Evolutionary conservation across 2,888 invertebrate genomes (phyloP), one percentile per base, ranked within the genome.

Genomic region (Apamea epomidion): DNA sequence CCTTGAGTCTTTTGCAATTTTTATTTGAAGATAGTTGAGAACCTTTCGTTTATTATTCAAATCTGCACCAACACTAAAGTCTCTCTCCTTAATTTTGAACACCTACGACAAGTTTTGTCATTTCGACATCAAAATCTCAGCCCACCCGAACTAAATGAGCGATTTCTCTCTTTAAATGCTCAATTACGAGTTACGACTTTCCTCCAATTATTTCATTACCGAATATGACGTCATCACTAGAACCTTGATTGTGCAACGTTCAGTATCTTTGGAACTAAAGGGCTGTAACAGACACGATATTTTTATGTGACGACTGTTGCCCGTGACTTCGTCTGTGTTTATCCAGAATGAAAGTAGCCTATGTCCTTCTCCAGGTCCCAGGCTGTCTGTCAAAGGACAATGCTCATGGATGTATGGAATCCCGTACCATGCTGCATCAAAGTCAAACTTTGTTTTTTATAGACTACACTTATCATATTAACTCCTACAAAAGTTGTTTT

Each of bases 141-240:
- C 21, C 14, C 45, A 74, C n/a, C 14, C 32, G n/a, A 54, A 54
- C 5, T 25, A 51, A 82, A 37, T 69, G 84, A 79, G 81, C 79
- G 88, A 88, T 88, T 82, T 88, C 88, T 80, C 82, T 74, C 45
- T 79, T 78, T 76, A 82, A 78, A 83, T n/a, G 74, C n/a, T 73
- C 80, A 85, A 82, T 87, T 87, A 84, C 72, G 51, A 21, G 62
- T 73, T 62, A 85, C 74, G 8, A 81, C 77, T 86, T 82, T 83
- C 81, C 68, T 78, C n/a, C 78, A 80, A 88, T 85, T 75, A 83
- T 73, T 42, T 42, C 64, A 79, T 76, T 79, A 75, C 21, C 42
- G 69, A 51, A 74, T 74, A 82, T 80, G 68, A 82, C 60, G n/a
- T 78, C n/a, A 67, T 62, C 51, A 75, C 54, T 65, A 80, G 12